Percentiles rank a stretch among this genome's conserved stretches.
phyloP scores from a whole-genome alignment of 1,140 invertebrate species.

The Pectinophora gossypiella region DNA sequence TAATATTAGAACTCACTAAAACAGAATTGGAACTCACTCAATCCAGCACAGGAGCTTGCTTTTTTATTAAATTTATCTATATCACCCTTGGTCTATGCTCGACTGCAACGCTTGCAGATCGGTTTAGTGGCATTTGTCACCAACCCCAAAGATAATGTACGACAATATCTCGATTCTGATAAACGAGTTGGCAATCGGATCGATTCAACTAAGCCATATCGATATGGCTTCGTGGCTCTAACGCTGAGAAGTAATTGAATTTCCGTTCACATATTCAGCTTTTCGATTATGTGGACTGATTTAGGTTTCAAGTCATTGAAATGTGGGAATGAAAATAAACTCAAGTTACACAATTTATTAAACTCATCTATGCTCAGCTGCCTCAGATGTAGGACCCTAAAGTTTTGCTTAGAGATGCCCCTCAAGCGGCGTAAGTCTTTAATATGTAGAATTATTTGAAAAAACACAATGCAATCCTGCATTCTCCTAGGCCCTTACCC shows the following conservation, averaged over 20 bases:
- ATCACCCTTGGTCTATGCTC: too few species aligned
- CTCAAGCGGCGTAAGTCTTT: neutral
- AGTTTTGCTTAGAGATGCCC: neutral
- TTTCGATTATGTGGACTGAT: neutral
- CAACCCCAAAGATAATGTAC: too few species aligned
- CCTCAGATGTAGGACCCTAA: too few species aligned
- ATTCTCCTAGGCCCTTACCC: neutral
- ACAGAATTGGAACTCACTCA: too few species aligned
- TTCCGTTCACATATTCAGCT: neutral
- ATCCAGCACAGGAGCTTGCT: too few species aligned
- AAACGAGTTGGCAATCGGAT: constrained; percentile 1
- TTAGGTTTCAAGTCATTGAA: neutral
- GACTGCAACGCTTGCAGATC: too few species aligned
- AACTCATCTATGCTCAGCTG: too few species aligned
- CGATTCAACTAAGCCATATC: neutral
- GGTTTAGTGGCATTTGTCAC: too few species aligned
- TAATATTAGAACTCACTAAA: too few species aligned
- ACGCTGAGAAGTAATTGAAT: neutral
- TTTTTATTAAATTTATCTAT: too few species aligned
- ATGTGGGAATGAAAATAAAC: neutral
- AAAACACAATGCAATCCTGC: too few species aligned
- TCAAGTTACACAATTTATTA: too few species aligned
- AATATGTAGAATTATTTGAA: neutral
- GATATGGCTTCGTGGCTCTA: neutral
- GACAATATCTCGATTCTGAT: neutral